Conservation (phyloP, 35 echinoderm and acorn worm genomes). For the Holothuria glaberrima region DNA sequence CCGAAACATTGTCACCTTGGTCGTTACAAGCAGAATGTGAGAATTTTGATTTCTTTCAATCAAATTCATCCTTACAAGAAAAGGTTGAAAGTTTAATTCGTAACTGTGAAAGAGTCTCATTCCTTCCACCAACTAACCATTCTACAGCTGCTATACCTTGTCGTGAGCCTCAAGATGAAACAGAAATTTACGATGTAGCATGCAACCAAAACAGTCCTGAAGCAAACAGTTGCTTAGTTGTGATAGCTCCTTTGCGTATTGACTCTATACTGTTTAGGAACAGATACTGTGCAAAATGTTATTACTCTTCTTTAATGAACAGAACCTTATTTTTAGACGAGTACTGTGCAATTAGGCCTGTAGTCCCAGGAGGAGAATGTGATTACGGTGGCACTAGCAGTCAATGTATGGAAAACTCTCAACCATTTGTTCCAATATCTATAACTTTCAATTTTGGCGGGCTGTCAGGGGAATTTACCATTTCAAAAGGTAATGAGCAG, state of each 20-base stretch:
- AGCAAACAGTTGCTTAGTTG: neutral
- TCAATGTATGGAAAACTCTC: neutral
- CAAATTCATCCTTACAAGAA: neutral
- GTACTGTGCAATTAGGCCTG: neutral
- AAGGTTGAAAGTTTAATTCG: neutral
- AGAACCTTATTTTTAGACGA: neutral
- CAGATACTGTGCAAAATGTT: neutral
- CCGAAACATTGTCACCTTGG: neutral
- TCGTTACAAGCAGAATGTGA: neutral
- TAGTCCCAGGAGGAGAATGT: neutral
- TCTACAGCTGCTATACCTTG: neutral
- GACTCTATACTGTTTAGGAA: neutral
- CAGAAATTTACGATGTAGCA: neutral
- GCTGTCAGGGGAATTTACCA: neutral
- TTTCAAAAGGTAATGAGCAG: neutral
- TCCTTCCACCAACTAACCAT: neutral
- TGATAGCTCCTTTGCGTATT: neutral
- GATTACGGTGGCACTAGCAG: neutral
- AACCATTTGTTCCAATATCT: slow-evolving; percentile 14
- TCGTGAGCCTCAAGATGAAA: neutral
- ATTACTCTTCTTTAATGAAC: neutral
- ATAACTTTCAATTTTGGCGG: slow-evolving; percentile 37
- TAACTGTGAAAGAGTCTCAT: neutral
- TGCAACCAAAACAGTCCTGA: too few species aligned
- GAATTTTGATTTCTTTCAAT: neutral